Conservation (phyloP, 2,113 vertebrate genomes). For the Peromyscus maniculatus region DNA sequence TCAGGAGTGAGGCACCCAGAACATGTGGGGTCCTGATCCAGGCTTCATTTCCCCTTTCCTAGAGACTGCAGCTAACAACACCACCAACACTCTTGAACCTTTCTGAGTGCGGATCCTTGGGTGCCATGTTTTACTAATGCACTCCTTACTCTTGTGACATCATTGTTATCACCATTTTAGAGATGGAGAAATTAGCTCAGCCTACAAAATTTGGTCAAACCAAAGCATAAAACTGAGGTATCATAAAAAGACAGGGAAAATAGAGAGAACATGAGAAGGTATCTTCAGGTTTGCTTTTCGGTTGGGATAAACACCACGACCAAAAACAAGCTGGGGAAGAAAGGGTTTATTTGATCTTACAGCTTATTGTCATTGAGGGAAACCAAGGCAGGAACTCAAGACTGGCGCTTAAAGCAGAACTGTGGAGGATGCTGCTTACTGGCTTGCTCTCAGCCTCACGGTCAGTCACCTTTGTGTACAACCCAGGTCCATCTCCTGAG, state of each 20-base stretch:
- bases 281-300: background rate
- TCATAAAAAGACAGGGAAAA: background rate
- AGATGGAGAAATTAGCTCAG: background rate
- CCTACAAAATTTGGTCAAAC: background rate
- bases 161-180: background rate
- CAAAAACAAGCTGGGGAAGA: background rate
- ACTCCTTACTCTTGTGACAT: background rate
- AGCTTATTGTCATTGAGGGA: background rate
- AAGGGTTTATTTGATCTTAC: background rate
- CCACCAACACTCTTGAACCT: background rate
- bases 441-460: background rate
- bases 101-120: accelerated
- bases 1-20: background rate
- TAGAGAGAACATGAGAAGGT: background rate
- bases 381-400: background rate
- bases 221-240: background rate
- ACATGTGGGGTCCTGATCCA: background rate
- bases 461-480: background rate
- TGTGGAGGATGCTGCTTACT: background rate
- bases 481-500: background rate
- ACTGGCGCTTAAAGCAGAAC: background rate
- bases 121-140: background rate
- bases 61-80: background rate
- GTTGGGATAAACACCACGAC: no score
- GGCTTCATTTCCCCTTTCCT: background rate